Base-by-base conservation (phyloP, 2,888 invertebrate species). In the Micropterix aruncella region DNA sequence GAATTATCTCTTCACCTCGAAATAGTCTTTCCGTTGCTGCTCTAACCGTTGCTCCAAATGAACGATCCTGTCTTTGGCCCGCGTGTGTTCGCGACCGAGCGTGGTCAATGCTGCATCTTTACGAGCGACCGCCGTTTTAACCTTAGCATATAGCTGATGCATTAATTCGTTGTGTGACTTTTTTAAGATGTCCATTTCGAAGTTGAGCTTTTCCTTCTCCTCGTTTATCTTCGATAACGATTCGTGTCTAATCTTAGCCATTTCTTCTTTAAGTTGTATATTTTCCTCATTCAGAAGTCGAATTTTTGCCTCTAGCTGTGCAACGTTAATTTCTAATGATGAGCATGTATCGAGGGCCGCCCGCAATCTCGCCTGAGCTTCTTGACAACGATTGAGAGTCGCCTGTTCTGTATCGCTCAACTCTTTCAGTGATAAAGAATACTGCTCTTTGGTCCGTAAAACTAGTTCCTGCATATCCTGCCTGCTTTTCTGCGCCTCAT, bases 101-200 rank as follows among this genome's bases (percentile, higher is more conserved):
- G 84, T 77, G 48, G 79, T 77, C 43, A 89, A 74, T 4, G 83
- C 75, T 3, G 85, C 78, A 57, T 89, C 86, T 58, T 89, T 89
- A 47, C 84, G 79, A 1, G 82, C 79, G 16, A 90, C 78, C 1
- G 88, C 83, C 46, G 85, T 76, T 61, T 86, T 88, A 14, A 90
- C 85, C 87, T 85, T 80, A 56, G 83, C 81, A 56, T 87, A 85
- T 1, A 89, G 73, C 59, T 83, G 81, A 50, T 84, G 81, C 68
- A 88, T 78, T 59, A 86, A 82, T 54, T 77, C 77, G 52, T 88
- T 84, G 55, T 82, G 76, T 12, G 72, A 75, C 44, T 62, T 69
- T 60, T 71, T 75, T 56, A 73, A 63, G 40, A 68, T 67, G 9
- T 69, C 70, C 16, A 78, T 68, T 56, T 84, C 80, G 42, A 73